Evolutionary conservation across 2,888 invertebrate species (phyloP).

Genomic region (Phortica okadai): DNA sequence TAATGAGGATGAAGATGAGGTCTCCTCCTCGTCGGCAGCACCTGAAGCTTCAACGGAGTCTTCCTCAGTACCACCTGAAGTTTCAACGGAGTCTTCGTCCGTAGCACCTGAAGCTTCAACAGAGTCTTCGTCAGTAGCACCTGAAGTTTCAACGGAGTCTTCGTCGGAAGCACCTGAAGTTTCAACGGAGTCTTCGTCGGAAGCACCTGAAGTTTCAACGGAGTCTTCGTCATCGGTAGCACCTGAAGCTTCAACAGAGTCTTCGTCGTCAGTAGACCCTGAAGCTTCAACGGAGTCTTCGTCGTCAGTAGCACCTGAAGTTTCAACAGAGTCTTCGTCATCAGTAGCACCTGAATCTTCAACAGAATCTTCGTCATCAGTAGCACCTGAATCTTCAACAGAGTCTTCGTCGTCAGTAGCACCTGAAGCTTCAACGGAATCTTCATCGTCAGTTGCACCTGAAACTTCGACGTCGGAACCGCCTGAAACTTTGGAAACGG

Average conservation of each 20-base stretch:
- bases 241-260: too few species aligned
- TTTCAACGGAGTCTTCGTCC: not conserved
- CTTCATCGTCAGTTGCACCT: not conserved
- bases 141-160: slow-evolving; percentile 1
- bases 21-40: not conserved
- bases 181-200: not conserved
- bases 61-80: not conserved
- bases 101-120: slow-evolving; percentile 25
- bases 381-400: not conserved
- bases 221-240: not conserved
- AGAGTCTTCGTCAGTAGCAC: not conserved
- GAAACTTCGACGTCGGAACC: not conserved
- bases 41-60: slow-evolving; percentile 31
- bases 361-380: not conserved
- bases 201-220: slow-evolving; percentile 25
- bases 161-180: not conserved
- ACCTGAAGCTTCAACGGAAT: not conserved
- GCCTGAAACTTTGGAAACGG: not conserved
- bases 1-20: slow-evolving; percentile 14
- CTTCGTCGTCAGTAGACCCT: too few species aligned
- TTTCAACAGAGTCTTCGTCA: not conserved
- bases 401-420: not conserved
- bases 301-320: not conserved
- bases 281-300: too few species aligned
- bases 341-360: too few species aligned